Base-by-base conservation (phyloP, 2,797 vertebrate genomes). In the Eulemur rubriventer region DNA sequence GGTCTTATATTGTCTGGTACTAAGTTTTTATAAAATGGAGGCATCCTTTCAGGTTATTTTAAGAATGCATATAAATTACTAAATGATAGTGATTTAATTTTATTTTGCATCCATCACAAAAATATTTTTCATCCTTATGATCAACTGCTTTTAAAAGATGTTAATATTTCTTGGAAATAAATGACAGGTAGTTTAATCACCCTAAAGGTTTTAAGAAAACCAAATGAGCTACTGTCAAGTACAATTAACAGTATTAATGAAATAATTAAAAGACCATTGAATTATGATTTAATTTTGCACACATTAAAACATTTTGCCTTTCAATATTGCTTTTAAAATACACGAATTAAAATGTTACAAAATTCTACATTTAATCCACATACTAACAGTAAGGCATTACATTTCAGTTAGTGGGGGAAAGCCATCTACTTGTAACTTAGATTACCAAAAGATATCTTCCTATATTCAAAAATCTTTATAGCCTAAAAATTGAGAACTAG, bases 1-100 rank as follows among this genome's bases (percentile, higher is more conserved):
- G 6, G 24, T 38, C 61, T 91, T 84, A 63, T 7, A 52, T 30
- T 90, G 9, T 35, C 38, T 57, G 38, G 30, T 81, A 93, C 24
- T 46, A 61, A 46, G 28, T 38, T 83, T 88, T 83, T 85, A 91
- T 2, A 89, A 84, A 84, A 75, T 50, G 26, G 22, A 76, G 38
- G 41, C 33, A 81, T 65, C 65, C 18, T 46, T 30, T 67, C n/a
- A 67, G 18, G 55, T 33, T 72, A 89, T 43, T 85, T 85, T 88
- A 91, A 92, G 48, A 93, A 93, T 65, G 28, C 41, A 88, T 57
- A 70, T 57, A 95, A 89, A 78, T 38, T 91, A 61, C 69, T 82
- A 95, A 91, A 55, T 76, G 73, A 52, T 41, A 86, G 35, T 24
- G n/a, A 73, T 69, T 75, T 94, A 28, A 48, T 13, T 67, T 82